Percentiles rank a stretch among this genome's conserved stretches.
phyloP scores from a whole-genome alignment of 2,113 vertebrate genomes.

The Chaetodon trifascialis region DNA sequence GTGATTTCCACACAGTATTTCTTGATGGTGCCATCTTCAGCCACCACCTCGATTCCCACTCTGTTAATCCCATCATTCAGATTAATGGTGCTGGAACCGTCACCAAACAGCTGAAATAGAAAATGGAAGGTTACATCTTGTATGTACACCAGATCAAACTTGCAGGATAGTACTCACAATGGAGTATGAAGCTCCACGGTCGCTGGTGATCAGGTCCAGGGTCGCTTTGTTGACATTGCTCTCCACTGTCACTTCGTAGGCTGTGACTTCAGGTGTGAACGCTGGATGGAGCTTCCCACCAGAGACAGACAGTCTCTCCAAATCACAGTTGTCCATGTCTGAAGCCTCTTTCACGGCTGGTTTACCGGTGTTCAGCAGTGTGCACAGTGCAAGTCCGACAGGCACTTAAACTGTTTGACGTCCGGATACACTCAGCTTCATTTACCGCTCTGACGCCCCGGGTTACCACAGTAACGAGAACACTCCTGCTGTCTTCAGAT shows the following conservation, averaged over 20 bases:
- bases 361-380: not conserved
- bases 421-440: not conserved
- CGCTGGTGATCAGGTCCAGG: constrained; percentile 67
- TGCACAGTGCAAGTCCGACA: not conserved
- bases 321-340: constrained; percentile 82
- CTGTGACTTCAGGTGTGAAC: constrained; percentile 65
- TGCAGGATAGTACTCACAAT: constrained; percentile 67
- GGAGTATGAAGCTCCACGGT: constrained; percentile 71
- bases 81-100: constrained; percentile 63
- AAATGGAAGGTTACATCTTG: not conserved
- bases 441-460: not conserved
- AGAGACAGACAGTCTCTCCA: constrained; percentile 72
- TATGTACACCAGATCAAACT: not conserved
- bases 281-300: constrained; percentile 61
- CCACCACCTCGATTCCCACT: constrained; percentile 76
- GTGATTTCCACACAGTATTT: constrained; percentile 76
- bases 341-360: not conserved
- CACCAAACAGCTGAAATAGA: constrained; percentile 63
- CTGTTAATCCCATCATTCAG: constrained; percentile 74
- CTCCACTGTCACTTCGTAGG: constrained; percentile 69
- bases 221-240: constrained; percentile 59
- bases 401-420: constrained; percentile 3
- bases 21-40: constrained; percentile 80
- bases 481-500: not conserved
- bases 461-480: constrained; percentile 52